Evolutionary conservation across 1,140 invertebrate species (phyloP), one percentile per base, ranked within the genome.

Genomic region (Metopolophium dirhodum): DNA sequence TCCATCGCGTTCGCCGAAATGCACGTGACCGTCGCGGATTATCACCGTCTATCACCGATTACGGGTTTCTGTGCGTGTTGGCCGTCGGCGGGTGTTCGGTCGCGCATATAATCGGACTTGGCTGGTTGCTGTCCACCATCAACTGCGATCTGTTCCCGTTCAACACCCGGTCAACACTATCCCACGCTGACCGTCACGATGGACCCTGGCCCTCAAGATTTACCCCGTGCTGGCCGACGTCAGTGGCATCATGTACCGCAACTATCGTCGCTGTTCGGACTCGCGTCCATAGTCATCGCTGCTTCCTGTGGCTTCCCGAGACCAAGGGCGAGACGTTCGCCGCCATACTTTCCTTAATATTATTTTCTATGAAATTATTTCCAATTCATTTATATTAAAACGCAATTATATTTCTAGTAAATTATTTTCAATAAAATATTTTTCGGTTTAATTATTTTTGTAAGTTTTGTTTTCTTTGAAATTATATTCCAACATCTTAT

Each of bases 251-350:
- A 91, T 94, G 49, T 94, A 93, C 91, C 37, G 93, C 14, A 94
- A 94, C 54, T 94, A 18, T 94, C 87, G 77, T 91, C 93, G 1
- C 37, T 85, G 23, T 94, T 94, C 47, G 61, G 92, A n/a, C 45
- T 93, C 22, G 11, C 82, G 7, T 94, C 93, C 8, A 90, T 77
- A 2, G 9, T 95, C 14, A 95, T 95, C 90, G n/a, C 90, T 95
- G 95, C n/a, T 94, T 94, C 11, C 93, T 94, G 9, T 95, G 94
- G 82, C 94, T 96, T 30, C 96, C 95, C 0, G 96, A 96, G 93
- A 96, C 96, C 4, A 96, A 96, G 93, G 95, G 95, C 51, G 95
- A 95, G 83, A 95, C 95, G 1, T 96, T 96, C n/a, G 94, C 93
- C 1, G 95, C 95, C 57, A n/a, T n/a, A n/a, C n/a, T n/a, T n/a